Base-by-base conservation (phyloP, 2,888 invertebrate genomes). In the Acleris sparsana region DNA sequence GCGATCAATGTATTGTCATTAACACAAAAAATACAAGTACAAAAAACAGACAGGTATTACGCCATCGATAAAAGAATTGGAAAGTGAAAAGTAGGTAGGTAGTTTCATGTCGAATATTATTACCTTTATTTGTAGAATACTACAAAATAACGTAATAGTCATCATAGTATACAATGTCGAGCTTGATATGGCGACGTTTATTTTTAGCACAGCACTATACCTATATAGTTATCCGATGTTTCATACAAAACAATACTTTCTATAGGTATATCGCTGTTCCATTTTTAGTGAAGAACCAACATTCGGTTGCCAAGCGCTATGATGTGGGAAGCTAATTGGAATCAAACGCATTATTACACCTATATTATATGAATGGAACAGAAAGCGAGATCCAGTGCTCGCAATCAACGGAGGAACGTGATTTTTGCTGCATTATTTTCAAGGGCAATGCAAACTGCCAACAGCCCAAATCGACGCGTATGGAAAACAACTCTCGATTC, bases 341-440 rank as follows among this genome's bases (percentile, higher is more conserved):
- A 63, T 39, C 49, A 70, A 69, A 72, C 60, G 69, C 72, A 71
- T 20, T 57, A 62, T 46, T 46, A 29, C 55, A 76, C 75, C 58
- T 73, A 72, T 78, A 70, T 72, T 78, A 70, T 73, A 79, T 81
- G 78, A 84, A 84, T 79, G 80, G 76, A 80, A 83, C 77, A 73
- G 75, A 80, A 79, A 78, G 76, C 79, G 80, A 78, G 79, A 76
- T 77, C 79, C 77, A 75, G 76, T 72, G 73, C 78, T 75, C 82
- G 75, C 74, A 80, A 72, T 79, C 76, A 80, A 83, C 80, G 77
- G 72, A 81, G 82, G 85, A 79, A 83, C 83, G 80, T 82, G 82
- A 87, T 86, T 88, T 91, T 88, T 86, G 88, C 92, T 91, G 92
- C 91, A 93, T 89, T 89, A 88, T 92, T 91, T 93, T 93, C 93